These are phyloP conservation scores for Sebastolobus alascanus DNA, from an alignment of 2,797 vertebrate species.

Conservation along the genomic window DNA sequence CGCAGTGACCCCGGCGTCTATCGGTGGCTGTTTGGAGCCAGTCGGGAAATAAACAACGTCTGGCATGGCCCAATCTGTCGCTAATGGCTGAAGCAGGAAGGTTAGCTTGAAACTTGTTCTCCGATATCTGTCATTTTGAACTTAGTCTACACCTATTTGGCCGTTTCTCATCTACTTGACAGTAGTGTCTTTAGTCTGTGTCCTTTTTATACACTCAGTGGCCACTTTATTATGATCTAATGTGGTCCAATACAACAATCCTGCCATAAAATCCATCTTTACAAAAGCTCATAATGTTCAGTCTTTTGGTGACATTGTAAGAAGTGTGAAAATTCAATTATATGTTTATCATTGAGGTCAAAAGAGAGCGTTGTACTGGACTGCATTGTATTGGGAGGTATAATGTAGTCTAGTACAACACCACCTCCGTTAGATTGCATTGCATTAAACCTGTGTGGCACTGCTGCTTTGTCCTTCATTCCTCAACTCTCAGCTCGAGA, in stretches of 20 bases:
- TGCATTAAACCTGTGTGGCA: no score
- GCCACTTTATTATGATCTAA: neutral
- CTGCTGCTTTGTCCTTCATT: neutral
- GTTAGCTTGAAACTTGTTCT: neutral
- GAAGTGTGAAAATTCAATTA: no score
- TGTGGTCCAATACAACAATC: neutral
- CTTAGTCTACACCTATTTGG: neutral
- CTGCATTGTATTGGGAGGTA: neutral
- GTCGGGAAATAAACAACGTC: conserved; percentile 25
- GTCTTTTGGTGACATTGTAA: no score
- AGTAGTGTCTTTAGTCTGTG: neutral
- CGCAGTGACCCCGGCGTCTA: conserved; percentile 9
- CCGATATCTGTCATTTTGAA: neutral
- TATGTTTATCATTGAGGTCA: neutral
- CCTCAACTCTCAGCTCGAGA: neutral
- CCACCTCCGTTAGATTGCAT: neutral
- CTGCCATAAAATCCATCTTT: neutral
- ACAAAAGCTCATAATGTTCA: neutral
- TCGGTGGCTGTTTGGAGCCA: conserved; percentile 3
- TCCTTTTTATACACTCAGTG: neutral
- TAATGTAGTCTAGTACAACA: neutral
- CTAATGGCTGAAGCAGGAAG: conserved; percentile 13
- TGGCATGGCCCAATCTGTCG: conserved; percentile 1
- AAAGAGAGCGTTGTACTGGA: neutral
- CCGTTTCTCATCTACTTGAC: neutral